Evolutionary conservation across 2,113 vertebrate genomes (phyloP).

Genomic region (Alethe castanea): DNA sequence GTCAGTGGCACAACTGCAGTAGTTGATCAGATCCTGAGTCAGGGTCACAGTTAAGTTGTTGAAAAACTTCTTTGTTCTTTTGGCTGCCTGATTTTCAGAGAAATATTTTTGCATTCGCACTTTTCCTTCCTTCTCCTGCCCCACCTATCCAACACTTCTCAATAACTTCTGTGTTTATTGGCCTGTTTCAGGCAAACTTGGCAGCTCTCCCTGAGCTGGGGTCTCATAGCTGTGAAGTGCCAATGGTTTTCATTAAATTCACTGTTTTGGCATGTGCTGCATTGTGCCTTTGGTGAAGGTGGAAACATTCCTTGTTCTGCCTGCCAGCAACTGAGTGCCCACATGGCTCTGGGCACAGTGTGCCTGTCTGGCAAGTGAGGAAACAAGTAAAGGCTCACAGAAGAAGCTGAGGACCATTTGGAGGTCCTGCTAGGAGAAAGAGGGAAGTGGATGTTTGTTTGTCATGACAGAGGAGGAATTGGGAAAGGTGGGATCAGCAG

Average conservation of each 20-base stretch:
- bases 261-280: not conserved
- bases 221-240: not conserved
- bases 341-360: rapidly evolving
- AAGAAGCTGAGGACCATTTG: not conserved
- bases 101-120: not conserved
- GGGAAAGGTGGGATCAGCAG: not conserved
- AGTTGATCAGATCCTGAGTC: not conserved
- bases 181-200: not conserved
- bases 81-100: not conserved
- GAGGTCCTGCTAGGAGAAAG: not conserved
- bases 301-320: not conserved
- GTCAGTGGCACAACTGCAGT: not conserved
- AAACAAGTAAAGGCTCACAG: not conserved
- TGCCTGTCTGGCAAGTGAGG: not conserved
- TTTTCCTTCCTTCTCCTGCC: not conserved
- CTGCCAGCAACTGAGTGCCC: not conserved
- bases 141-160: not conserved
- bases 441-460: not conserved
- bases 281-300: not conserved
- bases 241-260: not conserved
- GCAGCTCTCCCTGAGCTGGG: not conserved
- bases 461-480: not conserved
- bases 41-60: not conserved
- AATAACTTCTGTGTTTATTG: not conserved
- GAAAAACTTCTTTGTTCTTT: not conserved